A percentile compares a stretch with the other conserved stretches of the same genome.
phyloP scores from a whole-genome alignment of 1,140 invertebrate species.

The Hypothenemus hampei region DNA sequence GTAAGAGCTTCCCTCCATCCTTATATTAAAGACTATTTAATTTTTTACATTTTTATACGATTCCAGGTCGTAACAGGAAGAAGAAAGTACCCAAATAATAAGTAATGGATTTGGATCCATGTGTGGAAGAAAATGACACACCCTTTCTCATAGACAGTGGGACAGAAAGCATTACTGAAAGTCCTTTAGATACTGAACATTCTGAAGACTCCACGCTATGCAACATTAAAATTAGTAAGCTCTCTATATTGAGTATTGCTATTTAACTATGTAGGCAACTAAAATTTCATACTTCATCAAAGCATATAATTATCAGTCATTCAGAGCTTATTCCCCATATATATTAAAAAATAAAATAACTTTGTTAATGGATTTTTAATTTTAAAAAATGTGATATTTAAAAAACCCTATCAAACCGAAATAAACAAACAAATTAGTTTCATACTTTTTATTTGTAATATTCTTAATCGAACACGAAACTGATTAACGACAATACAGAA shows the following conservation, averaged over 20 bases:
- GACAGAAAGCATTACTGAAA: constrained; percentile 37
- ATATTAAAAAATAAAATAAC: too few relatives aligned
- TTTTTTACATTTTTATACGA: constrained; percentile 1
- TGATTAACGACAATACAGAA: too few relatives aligned
- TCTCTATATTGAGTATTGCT: background rate
- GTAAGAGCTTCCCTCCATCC: constrained; percentile 16
- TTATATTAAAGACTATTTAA: background rate
- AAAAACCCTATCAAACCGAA: too few relatives aligned
- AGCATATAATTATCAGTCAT: background rate
- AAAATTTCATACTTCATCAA: too few relatives aligned
- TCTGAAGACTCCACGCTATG: constrained; percentile 33
- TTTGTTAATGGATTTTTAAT: too few relatives aligned
- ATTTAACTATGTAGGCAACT: too few relatives aligned
- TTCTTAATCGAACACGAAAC: too few relatives aligned
- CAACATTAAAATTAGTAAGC: constrained; percentile 29
- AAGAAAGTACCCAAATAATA: constrained; percentile 22
- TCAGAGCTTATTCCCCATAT: too few relatives aligned
- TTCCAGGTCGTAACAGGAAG: constrained; percentile 30
- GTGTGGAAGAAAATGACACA: constrained; percentile 35
- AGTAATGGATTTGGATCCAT: constrained; percentile 35
- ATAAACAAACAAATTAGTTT: too few relatives aligned
- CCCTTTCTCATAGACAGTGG: constrained; percentile 38
- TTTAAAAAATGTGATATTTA: too few relatives aligned
- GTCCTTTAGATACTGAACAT: constrained; percentile 35
- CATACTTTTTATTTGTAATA: too few relatives aligned